Percentiles rank a stretch among this genome's conserved stretches.
Conservation (phyloP, 2,888 invertebrate genomes). For the Synanthedon tipuliformis region DNA sequence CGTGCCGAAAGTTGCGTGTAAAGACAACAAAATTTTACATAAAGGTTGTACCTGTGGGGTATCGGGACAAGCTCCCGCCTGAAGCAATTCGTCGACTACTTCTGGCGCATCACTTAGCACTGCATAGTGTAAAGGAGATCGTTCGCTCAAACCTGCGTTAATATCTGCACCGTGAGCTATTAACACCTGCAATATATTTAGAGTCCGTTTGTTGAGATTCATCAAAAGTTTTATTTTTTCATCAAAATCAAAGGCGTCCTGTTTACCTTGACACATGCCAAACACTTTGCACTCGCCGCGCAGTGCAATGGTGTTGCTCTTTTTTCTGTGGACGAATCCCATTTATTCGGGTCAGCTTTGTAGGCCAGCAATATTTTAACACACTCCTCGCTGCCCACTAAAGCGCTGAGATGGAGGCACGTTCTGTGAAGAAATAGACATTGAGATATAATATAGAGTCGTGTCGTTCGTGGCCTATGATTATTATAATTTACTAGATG, state of each 20-base stretch:
- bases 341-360: slow-evolving; percentile 77
- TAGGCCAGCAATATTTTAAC: slow-evolving; percentile 76
- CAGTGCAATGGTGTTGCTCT: slow-evolving; percentile 82
- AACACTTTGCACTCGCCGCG: slow-evolving; percentile 76
- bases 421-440: slow-evolving; percentile 59
- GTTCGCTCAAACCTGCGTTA: slow-evolving; percentile 77
- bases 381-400: slow-evolving; percentile 79
- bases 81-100: slow-evolving; percentile 78
- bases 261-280: slow-evolving; percentile 71
- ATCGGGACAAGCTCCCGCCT: slow-evolving; percentile 84
- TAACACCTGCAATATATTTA: slow-evolving; percentile 54
- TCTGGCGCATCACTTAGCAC: slow-evolving; percentile 80
- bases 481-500: background rate
- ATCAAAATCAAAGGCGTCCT: slow-evolving; percentile 5
- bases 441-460: slow-evolving; percentile 81
- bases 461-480: slow-evolving; percentile 31
- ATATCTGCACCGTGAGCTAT: slow-evolving; percentile 81
- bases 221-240: slow-evolving; percentile 5
- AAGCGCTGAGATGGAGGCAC: slow-evolving; percentile 81
- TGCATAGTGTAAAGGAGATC: slow-evolving; percentile 86
- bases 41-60: slow-evolving; percentile 75
- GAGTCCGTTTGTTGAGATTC: slow-evolving; percentile 9
- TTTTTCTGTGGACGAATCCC: slow-evolving; percentile 74
- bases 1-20: too few species aligned
- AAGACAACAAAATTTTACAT: too few species aligned